These are phyloP conservation scores for Cygnus olor DNA, from an alignment of 2,797 vertebrate genomes.

Conservation along the genomic window DNA sequence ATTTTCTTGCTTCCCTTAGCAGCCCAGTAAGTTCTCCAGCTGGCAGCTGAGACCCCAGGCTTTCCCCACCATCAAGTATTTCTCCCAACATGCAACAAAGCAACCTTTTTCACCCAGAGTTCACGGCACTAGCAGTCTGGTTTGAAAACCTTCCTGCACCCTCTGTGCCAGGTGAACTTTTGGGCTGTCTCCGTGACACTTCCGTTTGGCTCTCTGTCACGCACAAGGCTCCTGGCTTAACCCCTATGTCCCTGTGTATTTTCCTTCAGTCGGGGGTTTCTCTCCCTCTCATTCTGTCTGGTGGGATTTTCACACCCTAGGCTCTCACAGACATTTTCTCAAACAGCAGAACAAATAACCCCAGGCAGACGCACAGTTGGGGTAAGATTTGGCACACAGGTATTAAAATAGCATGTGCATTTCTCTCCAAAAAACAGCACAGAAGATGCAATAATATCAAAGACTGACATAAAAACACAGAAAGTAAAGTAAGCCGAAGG, in stretches of 20 bases:
- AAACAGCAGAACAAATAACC: neutral
- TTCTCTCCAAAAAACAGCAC: conserved; percentile 3
- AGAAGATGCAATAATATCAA: neutral
- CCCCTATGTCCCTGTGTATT: neutral
- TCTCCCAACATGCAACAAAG: neutral
- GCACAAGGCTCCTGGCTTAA: neutral
- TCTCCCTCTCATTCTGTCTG: neutral
- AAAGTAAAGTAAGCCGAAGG: neutral
- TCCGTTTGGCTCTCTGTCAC: neutral
- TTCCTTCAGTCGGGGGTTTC: neutral
- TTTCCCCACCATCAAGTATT: neutral
- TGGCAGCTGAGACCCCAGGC: neutral
- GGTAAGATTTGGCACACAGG: neutral
- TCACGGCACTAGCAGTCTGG: rapidly evolving
- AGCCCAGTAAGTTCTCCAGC: neutral
- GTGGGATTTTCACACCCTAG: neutral
- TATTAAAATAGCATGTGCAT: conserved; percentile 15
- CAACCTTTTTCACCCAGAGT: neutral
- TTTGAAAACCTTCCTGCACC: neutral
- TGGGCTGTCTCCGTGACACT: neutral
- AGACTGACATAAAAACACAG: conserved; percentile 7
- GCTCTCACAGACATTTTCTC: neutral
- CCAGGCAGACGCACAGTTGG: neutral
- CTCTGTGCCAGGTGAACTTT: neutral
- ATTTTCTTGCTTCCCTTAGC: conserved; percentile 8